Evolutionary conservation across 2,888 invertebrate species (phyloP).

Genomic region (Coremacera marginata): DNA sequence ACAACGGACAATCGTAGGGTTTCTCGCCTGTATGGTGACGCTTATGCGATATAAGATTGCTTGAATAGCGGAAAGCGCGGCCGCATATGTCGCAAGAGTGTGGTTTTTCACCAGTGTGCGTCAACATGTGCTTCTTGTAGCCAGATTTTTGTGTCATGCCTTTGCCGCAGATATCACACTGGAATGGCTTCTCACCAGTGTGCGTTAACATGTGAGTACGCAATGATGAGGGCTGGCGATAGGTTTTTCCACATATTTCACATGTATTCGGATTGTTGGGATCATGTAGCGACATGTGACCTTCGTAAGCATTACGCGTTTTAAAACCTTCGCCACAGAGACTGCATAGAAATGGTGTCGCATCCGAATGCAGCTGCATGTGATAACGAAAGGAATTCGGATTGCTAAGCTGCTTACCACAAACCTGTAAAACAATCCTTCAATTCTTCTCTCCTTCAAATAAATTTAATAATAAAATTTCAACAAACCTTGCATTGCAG

Average conservation of each 20-base stretch:
- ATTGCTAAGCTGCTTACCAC: conserved; percentile 65
- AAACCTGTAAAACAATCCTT: conserved; percentile 52
- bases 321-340: conserved; percentile 67
- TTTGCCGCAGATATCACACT: conserved; percentile 66
- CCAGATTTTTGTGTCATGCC: conserved; percentile 68
- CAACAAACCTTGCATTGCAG: conserved; percentile 54
- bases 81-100: conserved; percentile 63
- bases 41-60: conserved; percentile 66
- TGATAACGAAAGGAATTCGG: conserved; percentile 66
- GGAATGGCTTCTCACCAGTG: conserved; percentile 65
- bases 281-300: conserved; percentile 65
- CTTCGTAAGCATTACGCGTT: conserved; percentile 67
- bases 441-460: neutral
- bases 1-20: conserved; percentile 62
- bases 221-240: conserved; percentile 65
- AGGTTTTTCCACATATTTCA: conserved; percentile 62
- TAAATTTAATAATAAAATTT: neutral
- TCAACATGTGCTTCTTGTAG: conserved; percentile 68
- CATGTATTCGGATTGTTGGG: conserved; percentile 66
- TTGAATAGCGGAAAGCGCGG: conserved; percentile 65
- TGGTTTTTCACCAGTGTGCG: conserved; percentile 67
- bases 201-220: conserved; percentile 63
- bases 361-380: conserved; percentile 67
- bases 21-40: conserved; percentile 64
- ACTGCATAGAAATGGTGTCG: conserved; percentile 62